A percentile compares a stretch with the other conserved stretches of the same genome.
Evolutionary conservation across 2,113 vertebrate species (phyloP).

Genomic region (Elephantulus edwardii): DNA sequence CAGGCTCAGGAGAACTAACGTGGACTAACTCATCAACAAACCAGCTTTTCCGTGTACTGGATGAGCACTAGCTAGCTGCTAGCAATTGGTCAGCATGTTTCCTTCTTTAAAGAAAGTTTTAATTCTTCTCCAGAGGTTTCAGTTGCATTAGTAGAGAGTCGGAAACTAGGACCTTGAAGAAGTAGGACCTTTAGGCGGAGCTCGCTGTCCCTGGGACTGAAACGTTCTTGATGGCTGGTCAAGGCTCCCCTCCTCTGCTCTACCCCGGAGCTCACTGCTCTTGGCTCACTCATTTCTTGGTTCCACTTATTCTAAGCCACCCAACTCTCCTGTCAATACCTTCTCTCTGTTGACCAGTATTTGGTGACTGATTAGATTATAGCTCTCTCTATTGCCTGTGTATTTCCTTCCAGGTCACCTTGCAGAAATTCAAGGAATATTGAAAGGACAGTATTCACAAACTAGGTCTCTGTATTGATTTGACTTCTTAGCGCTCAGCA

Average conservation of each 20-base stretch:
- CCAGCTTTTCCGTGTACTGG: neutral
- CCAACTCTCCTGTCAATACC: neutral
- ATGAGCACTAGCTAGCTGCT: neutral
- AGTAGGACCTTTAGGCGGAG: neutral
- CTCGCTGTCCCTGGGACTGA: neutral
- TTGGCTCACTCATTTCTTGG: neutral
- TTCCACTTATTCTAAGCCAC: neutral
- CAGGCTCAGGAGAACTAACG: neutral
- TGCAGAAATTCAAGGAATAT: neutral
- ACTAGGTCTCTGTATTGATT: neutral
- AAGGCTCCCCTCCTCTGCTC: neutral
- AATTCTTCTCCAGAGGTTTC: neutral
- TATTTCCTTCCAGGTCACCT: slow-evolving; percentile 12
- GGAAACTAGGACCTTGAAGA: neutral
- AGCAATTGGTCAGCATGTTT: neutral
- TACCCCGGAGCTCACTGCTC: neutral
- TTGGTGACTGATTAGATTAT: slow-evolving; percentile 4
- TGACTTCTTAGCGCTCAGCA: too few species aligned
- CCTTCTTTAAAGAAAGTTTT: neutral
- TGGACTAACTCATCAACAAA: slow-evolving; percentile 32
- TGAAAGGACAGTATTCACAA: neutral
- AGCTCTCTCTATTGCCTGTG: neutral
- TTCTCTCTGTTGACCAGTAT: neutral
- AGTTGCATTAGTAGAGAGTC: slow-evolving; percentile 10
- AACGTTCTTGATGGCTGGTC: neutral